These are phyloP conservation scores for Melanostoma mellinum DNA, from an alignment of 2,888 invertebrate genomes.

Conservation along the genomic window DNA sequence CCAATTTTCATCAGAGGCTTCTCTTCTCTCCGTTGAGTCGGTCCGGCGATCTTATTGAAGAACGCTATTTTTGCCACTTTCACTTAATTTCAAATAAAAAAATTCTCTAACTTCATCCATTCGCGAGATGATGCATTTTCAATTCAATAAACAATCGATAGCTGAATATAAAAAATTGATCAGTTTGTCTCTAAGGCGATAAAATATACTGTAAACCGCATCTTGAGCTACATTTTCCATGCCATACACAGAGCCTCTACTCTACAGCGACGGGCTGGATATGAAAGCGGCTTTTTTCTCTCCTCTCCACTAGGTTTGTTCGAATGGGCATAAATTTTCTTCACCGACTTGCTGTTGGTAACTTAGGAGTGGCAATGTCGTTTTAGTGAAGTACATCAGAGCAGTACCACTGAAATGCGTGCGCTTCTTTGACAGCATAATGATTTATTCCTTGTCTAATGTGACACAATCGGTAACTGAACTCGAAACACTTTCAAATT, in stretches of 20 bases:
- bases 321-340: constrained; percentile 63
- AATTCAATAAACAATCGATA: constrained; percentile 51
- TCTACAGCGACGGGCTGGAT: constrained; percentile 11
- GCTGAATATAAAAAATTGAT: constrained; percentile 71
- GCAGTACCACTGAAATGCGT: constrained; percentile 58
- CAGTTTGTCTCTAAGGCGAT: constrained; percentile 69
- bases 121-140: constrained; percentile 55
- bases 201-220: constrained; percentile 59
- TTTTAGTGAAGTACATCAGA: constrained; percentile 43
- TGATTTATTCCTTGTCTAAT: constrained; percentile 71
- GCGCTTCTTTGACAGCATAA: constrained; percentile 69
- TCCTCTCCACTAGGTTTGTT: constrained; percentile 17
- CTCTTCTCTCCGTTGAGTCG: no score
- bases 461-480: constrained; percentile 69
- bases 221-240: constrained; percentile 52
- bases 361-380: not conserved
- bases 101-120: constrained; percentile 17
- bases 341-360: not conserved
- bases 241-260: constrained; percentile 28
- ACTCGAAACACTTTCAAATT: constrained; percentile 69
- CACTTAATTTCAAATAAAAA: constrained; percentile 32
- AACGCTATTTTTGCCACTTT: constrained; percentile 42
- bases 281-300: constrained; percentile 44
- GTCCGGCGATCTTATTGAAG: no score
- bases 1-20: no score